These are phyloP conservation scores for Tyto alba DNA, from an alignment of 2,113 vertebrate species.

Conservation along the genomic window DNA sequence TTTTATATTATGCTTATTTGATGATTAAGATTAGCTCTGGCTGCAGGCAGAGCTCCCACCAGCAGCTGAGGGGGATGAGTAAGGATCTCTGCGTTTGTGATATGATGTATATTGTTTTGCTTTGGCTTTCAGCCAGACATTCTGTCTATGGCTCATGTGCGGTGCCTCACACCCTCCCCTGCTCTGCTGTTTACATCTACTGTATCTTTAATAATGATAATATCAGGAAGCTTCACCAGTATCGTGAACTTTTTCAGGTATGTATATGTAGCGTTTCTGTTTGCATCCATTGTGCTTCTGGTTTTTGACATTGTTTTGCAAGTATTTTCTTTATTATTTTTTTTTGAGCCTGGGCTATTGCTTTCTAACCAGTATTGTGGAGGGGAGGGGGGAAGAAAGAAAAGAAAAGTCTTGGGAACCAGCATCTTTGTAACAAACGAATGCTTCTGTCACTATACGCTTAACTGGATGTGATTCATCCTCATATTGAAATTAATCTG, in stretches of 20 bases:
- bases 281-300: background rate
- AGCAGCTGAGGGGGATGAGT: background rate
- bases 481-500: background rate
- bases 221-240: constrained; percentile 79
- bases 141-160: constrained; percentile 84
- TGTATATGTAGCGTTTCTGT: background rate
- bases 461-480: background rate
- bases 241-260: constrained; percentile 88
- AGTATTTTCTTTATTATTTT: background rate
- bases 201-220: constrained; percentile 79
- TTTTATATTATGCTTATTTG: background rate
- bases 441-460: background rate
- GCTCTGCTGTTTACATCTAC: constrained; percentile 82
- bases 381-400: background rate
- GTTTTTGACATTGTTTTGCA: background rate
- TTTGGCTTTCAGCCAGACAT: constrained; percentile 78
- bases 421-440: background rate
- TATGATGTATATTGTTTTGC: background rate
- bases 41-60: background rate
- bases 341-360: background rate
- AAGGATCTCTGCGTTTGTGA: background rate
- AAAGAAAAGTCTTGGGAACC: background rate
- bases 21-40: background rate
- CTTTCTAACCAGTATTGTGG: background rate
- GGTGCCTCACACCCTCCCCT: constrained; percentile 79